Evolutionary conservation across 2,113 vertebrate genomes (phyloP).

Genomic region (Rana temporaria): DNA sequence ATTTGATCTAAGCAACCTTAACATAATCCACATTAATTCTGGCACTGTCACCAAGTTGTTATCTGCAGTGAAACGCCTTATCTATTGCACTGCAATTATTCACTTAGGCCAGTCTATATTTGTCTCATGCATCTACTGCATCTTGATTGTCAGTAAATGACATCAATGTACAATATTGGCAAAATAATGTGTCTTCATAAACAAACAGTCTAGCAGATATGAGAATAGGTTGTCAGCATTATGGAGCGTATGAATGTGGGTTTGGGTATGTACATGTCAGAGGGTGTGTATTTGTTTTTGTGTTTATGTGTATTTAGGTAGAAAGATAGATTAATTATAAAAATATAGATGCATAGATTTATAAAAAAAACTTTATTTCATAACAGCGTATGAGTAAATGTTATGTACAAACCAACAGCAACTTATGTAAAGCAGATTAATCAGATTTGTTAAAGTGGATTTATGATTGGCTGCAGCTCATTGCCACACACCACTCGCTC

Average conservation of each 20-base stretch:
- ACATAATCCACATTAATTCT: constrained; percentile 58
- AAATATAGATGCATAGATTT: too few species aligned
- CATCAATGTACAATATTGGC: constrained; percentile 16
- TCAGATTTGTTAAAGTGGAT: too few species aligned
- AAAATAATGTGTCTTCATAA: constrained; percentile 31
- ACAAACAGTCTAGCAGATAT: background rate
- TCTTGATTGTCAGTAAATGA: constrained; percentile 22
- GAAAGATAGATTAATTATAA: too few species aligned
- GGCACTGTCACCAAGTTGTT: constrained; percentile 54
- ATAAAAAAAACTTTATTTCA: too few species aligned
- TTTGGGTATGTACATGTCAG: background rate
- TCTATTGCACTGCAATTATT: constrained; percentile 7
- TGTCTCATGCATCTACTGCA: constrained; percentile 11
- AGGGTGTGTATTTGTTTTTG: background rate
- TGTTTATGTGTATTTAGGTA: background rate
- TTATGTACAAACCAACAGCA: too few species aligned
- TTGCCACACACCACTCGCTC: too few species aligned
- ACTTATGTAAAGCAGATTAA: too few species aligned
- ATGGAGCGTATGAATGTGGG: background rate
- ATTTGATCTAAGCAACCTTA: constrained; percentile 58
- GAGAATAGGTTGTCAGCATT: background rate
- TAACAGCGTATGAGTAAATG: too few species aligned
- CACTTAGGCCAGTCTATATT: background rate
- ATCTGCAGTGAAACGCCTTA: constrained; percentile 31
- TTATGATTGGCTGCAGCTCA: too few species aligned